Evolutionary conservation across 1,140 invertebrate genomes (phyloP), one percentile per base, ranked within the genome.

Genomic region (Drosophila busckii): DNA sequence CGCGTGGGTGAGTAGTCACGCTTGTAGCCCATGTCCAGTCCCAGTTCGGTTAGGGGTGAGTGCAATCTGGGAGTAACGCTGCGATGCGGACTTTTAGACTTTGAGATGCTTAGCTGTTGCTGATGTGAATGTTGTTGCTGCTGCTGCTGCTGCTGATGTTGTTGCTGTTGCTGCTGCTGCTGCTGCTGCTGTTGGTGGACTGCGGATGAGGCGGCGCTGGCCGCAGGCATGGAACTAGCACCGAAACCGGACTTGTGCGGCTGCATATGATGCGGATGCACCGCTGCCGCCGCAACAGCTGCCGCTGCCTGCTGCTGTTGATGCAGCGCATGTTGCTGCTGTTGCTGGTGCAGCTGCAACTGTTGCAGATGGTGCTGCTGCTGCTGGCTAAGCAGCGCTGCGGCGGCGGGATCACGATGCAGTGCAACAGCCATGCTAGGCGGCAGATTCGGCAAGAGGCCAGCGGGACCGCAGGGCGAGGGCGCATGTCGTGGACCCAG

Each of bases 21-120:
- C 66, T 93, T 92, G 78, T 92, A 93, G 28, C 91, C 89, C 90
- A 93, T 91, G 12, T 90, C 90, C 26, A 92, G 89, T 4, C 90
- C 90, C 2, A 92, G 88, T 56, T 92, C 90, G 13, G 90, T 88
- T 0, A 90, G 67, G 0, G 89, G 89, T 38, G 89, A 90, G 49
- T 89, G 89, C 9, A 90, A 44, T 0, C 53, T 45, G 0, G 89
- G 89, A 52, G 89, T 90, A 46, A 90, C 89, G 83, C 89, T 86
- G 71, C 88, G 88, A 15, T 90, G 59, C 0, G 89, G 90, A 83
- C 89, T 85, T 20, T 90, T 89, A 5, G 56, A 2, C 35, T 75
- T 82, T 31, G 55, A 32, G 15, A 45, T 49, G 34, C 62, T 55
- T 16, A 34, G 59, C 32, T 67, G 70, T 20, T 59, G 62, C 16